Percentiles rank a stretch among this genome's conserved stretches.
These are phyloP conservation scores for Idaea biselata DNA, from an alignment of 2,888 invertebrate genomes.

Conservation along the genomic window DNA sequence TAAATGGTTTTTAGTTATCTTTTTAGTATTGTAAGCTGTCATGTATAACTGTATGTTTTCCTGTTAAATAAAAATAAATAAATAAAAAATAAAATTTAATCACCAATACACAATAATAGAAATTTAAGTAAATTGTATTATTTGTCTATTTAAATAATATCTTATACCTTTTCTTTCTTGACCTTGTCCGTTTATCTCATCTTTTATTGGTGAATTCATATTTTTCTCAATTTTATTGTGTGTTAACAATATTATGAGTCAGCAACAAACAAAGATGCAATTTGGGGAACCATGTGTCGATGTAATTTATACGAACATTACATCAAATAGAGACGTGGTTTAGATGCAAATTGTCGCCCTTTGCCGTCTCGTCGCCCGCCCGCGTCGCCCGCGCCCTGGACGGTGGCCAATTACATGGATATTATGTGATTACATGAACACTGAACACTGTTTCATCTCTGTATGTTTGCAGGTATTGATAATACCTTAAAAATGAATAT, in stretches of 20 bases:
- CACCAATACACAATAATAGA: no score
- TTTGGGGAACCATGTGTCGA: constrained; percentile 36
- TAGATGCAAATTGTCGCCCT: constrained; percentile 70
- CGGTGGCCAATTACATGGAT: constrained; percentile 62
- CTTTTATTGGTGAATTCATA: no score
- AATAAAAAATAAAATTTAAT: no score
- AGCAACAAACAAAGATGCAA: constrained; percentile 24
- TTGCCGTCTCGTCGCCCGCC: constrained; percentile 32
- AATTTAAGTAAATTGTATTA: no score
- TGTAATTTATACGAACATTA: constrained; percentile 61
- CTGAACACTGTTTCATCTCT: background rate
- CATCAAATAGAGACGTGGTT: constrained; percentile 71
- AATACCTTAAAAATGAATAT: background rate
- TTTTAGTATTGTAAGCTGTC: no score
- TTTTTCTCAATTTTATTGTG: background rate
- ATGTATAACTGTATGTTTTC: no score
- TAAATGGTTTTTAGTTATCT: no score
- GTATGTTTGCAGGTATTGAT: background rate
- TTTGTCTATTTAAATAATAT: no score
- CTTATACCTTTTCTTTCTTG: no score
- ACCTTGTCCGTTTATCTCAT: no score
- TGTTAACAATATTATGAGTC: constrained; percentile 7
- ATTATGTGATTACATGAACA: constrained; percentile 22
- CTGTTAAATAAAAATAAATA: no score
- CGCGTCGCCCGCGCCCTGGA: constrained; percentile 21